Evolutionary conservation across 2,113 vertebrate genomes (phyloP).

Genomic region (Abramis brama): DNA sequence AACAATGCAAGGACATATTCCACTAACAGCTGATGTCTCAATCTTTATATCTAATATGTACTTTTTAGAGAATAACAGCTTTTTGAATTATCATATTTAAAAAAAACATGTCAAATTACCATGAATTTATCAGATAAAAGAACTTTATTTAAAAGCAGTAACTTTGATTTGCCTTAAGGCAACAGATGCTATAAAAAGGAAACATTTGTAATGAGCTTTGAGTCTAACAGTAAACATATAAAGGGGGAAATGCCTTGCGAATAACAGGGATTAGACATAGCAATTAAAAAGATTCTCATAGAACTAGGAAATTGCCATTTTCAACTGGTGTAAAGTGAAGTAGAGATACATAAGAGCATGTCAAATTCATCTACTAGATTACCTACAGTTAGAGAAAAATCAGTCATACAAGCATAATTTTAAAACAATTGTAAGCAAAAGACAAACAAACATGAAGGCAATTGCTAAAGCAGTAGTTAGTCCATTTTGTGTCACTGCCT

Average conservation of each 20-base stretch:
- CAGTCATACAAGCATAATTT: slow-evolving; percentile 63
- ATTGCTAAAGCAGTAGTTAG: slow-evolving; percentile 68
- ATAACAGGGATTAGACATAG: slow-evolving; percentile 68
- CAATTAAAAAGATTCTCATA: slow-evolving; percentile 59
- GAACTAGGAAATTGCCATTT: slow-evolving; percentile 62
- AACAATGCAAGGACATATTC: neutral
- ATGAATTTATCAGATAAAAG: slow-evolving; percentile 60
- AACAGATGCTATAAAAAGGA: slow-evolving; percentile 73
- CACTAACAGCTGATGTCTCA: neutral
- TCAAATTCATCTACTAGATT: slow-evolving; percentile 68
- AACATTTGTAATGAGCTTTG: slow-evolving; percentile 67
- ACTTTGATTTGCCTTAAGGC: slow-evolving; percentile 72
- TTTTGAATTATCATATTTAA: neutral
- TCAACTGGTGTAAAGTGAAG: slow-evolving; percentile 65
- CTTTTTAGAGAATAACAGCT: neutral
- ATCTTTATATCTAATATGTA: neutral
- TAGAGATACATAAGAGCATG: slow-evolving; percentile 61
- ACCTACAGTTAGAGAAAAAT: slow-evolving; percentile 60
- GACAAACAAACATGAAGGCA: slow-evolving; percentile 54
- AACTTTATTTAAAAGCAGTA: slow-evolving; percentile 71
- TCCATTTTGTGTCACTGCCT: slow-evolving; percentile 65
- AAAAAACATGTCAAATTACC: neutral
- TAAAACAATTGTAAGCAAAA: slow-evolving; percentile 65
- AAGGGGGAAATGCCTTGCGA: slow-evolving; percentile 64
- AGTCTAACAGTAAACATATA: slow-evolving; percentile 72